Base-by-base conservation (phyloP, 2,888 invertebrate species). In the Plusia festucae region DNA sequence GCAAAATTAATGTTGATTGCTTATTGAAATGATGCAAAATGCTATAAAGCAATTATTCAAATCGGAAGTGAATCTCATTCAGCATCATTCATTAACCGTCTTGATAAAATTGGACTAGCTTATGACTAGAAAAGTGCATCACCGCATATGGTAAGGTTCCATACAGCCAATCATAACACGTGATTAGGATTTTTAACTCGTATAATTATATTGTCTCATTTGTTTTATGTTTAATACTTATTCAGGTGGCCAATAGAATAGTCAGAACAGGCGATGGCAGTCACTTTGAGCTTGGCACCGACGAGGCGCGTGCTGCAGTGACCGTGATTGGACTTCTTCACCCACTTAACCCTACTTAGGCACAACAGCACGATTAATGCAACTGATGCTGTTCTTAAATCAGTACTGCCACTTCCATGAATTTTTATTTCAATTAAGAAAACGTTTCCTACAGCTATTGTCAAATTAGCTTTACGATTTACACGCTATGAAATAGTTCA, bases 261-360 rank as follows among this genome's bases (percentile, higher is more conserved):
- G 77, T 91, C 18, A 93, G 96, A 72, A 96, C 96, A 0, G 97
- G 97, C 0, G 97, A 97, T 81, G 97, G 97, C 0, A 95, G 93
- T 0, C 97, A 97, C 81, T 95, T 94, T 49, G 83, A 90, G 3
- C 95, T 96, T 6, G 95, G 95, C 0, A 88, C 85, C 20, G 93
- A 93, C 0, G 88, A 90, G 51, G 88, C 85, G 0, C 89, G 78
- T 62, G 69, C 82, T 2, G 81, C 86, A 0, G 91, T 93, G 0
- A 90, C 87, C 0, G 90, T 93, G 2, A 57, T 84, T 2, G 93
- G 93, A 0, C 82, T 86, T 1, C 46, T 92, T 1, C 95, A 95
- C 78, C 95, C 95, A 1, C 66, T 93, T n/a, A 95, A 95, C 76
- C 95, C 95, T 0, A 79, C 88, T 0, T 95, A n/a, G n/a, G n/a